Conservation (phyloP, 2,113 vertebrate genomes). For the Platysteira castanea region DNA sequence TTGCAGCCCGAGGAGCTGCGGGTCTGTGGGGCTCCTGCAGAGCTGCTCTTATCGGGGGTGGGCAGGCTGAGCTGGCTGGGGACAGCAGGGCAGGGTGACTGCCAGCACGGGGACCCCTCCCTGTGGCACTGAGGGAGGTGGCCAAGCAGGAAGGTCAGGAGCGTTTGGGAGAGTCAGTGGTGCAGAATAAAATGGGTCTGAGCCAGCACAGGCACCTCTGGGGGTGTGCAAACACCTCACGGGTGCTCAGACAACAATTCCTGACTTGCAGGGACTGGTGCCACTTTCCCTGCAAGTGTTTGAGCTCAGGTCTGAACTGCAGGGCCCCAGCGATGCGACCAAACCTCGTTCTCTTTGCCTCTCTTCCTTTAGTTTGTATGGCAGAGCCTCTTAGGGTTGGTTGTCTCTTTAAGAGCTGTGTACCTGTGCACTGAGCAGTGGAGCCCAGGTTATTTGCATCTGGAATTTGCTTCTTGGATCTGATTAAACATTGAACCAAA, state of each 20-base stretch:
- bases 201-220: background rate
- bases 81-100: background rate
- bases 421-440: background rate
- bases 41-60: background rate
- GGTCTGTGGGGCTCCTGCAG: background rate
- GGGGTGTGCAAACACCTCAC: background rate
- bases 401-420: background rate
- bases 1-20: background rate
- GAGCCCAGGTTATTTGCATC: background rate
- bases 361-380: background rate
- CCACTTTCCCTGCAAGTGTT: rapidly evolving
- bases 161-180: background rate
- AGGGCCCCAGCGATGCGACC: background rate
- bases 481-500: constrained; percentile 37
- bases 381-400: background rate
- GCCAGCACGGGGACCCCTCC: background rate
- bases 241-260: background rate
- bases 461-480: background rate
- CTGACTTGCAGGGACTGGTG: background rate
- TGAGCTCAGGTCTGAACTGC: background rate
- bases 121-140: background rate
- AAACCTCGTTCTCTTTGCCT: background rate
- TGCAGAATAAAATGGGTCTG: background rate
- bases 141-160: background rate
- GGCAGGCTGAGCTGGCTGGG: background rate